Evolutionary conservation across 2,888 invertebrate genomes (phyloP), one percentile per base, ranked within the genome.

Genomic region (Penaeus monodon): DNA sequence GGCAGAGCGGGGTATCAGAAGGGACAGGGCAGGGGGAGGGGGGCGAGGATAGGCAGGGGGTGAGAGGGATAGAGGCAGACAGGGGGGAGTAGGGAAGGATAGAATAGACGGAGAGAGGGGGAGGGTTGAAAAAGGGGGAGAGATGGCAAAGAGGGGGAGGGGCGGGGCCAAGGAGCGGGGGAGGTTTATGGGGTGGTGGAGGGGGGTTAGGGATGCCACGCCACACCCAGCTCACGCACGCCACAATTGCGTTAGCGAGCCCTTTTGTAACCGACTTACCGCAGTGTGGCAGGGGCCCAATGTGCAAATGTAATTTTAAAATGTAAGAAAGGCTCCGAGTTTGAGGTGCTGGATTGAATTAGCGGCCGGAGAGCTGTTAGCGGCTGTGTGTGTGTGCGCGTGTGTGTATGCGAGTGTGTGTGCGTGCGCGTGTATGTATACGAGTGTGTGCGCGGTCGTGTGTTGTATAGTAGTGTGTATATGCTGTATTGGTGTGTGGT

Each of bases 271-370:
- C 86, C 38, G 22, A 78, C 86, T 87, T 87, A 87, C 83, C 80
- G 88, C 80, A 74, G 80, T 84, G 88, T 79, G 84, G 80, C 74
- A 68, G 84, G 81, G 27, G 44, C 88, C n/a, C 65, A 79, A 84
- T 80, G 80, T 49, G 64, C 33, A 84, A 84, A 88, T 84, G 84
- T 84, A 88, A 88, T 88, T 88, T 88, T 84, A 84, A 88, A 84
- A 80, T 81, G 84, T 84, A 84, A 84, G 84, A 84, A 87, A 88
- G 88, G 88, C 84, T 76, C 74, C 63, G 88, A 84, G 84, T 88
- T 88, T 88, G 88, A 80, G 88, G 88, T 81, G 84, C 44, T 33
- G 76, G 88, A 84, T 88, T 88, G 84, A 81, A 88, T 88, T 88
- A 88, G 76, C 68, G 33, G 49, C 77, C 44, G 77, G 20, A 44